phyloP scores from a whole-genome alignment of 2,888 invertebrate species.

The Serripes groenlandicus region DNA sequence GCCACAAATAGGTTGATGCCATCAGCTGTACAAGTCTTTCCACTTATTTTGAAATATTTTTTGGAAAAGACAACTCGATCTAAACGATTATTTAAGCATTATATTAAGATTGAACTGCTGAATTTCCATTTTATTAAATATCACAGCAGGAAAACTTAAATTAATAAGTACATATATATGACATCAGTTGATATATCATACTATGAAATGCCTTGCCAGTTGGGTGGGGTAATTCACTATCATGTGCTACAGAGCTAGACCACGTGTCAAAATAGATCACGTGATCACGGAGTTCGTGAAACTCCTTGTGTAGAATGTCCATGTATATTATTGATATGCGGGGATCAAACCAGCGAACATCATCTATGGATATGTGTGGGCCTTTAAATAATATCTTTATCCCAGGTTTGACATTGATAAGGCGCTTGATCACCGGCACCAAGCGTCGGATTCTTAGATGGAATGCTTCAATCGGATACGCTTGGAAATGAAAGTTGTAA shows the following conservation, averaged over 20 bases:
- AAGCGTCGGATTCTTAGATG: constrained; percentile 18
- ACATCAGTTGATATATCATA: constrained; percentile 54
- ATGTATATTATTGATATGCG: constrained; percentile 32
- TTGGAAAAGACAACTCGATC: not conserved
- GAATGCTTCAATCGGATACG: constrained; percentile 37
- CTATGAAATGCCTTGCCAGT: constrained; percentile 16
- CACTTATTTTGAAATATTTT: too few species aligned
- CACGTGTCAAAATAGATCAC: constrained; percentile 57
- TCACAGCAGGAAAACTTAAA: too few species aligned
- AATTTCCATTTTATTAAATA: not conserved
- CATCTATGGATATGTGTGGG: constrained; percentile 47
- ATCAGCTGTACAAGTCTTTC: too few species aligned
- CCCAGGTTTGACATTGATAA: constrained; percentile 43
- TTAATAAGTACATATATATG: constrained; percentile 46
- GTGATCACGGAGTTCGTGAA: constrained; percentile 33
- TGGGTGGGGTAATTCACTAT: constrained; percentile 48
- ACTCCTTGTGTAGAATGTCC: constrained; percentile 44
- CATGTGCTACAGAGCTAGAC: constrained; percentile 50
- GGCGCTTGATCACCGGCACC: constrained; percentile 6
- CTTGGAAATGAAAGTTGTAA: constrained; percentile 46
- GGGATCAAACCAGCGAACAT: constrained; percentile 46
- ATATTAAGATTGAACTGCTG: too few species aligned
- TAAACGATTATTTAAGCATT: not conserved
- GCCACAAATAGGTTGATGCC: too few species aligned
- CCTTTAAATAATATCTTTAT: constrained; percentile 49